Conservation (phyloP, 2,797 vertebrate genomes). For the Ctenochaetus hawaiiensis region DNA sequence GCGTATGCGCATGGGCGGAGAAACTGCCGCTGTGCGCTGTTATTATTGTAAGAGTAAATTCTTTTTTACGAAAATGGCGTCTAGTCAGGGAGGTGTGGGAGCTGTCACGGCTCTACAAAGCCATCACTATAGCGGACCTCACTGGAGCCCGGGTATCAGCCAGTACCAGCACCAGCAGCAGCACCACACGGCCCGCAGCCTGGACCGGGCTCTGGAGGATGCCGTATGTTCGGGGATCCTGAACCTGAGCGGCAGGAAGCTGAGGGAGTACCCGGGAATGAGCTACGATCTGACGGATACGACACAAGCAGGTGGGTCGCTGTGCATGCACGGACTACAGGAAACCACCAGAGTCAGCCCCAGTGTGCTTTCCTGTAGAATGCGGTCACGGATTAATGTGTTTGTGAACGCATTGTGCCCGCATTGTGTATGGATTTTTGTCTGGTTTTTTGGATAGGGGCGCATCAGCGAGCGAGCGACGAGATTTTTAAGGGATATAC, state of each 20-base stretch:
- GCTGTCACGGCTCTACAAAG: constrained; percentile 82
- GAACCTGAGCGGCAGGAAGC: constrained; percentile 95
- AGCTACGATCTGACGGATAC: constrained; percentile 95
- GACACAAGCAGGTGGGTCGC: constrained; percentile 93
- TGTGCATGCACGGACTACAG: not conserved
- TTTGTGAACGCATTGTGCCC: constrained; percentile 26
- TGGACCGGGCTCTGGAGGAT: constrained; percentile 96
- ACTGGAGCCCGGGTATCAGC: constrained; percentile 87
- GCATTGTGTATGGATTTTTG: constrained; percentile 51
- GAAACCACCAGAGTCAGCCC: not conserved
- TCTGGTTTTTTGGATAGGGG: constrained; percentile 14
- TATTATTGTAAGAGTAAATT: constrained; percentile 85
- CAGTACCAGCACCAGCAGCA: constrained; percentile 88
- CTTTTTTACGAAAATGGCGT: constrained; percentile 92
- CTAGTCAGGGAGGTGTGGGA: constrained; percentile 92
- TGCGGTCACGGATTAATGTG: not conserved
- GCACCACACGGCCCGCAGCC: constrained; percentile 90
- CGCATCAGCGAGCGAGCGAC: constrained; percentile 42
- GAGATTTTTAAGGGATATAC: constrained; percentile 28
- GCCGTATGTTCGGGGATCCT: constrained; percentile 93
- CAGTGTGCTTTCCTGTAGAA: not conserved
- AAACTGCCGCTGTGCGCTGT: constrained; percentile 84
- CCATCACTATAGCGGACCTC: constrained; percentile 88
- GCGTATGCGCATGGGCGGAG: constrained; percentile 81
- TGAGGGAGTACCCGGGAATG: constrained; percentile 92